phyloP scores from a whole-genome alignment of 2,113 vertebrate genomes.

The Chaetorhynchus papuensis region DNA sequence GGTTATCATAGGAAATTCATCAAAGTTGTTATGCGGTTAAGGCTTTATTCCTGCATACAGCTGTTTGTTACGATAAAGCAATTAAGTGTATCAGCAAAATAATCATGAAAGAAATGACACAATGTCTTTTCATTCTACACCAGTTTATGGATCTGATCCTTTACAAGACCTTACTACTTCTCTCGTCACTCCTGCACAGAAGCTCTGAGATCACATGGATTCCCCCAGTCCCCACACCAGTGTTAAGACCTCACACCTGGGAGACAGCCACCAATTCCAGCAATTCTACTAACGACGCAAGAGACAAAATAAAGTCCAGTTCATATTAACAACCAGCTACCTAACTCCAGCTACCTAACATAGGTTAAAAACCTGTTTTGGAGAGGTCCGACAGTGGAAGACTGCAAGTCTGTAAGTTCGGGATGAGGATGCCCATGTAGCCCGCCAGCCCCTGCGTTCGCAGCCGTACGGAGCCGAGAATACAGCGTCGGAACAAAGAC shows the following conservation, averaged over 20 bases:
- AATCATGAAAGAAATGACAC: not conserved
- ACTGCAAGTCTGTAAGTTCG: fast-evolving
- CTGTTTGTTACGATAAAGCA: not conserved
- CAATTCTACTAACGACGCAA: not conserved
- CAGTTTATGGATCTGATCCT: not conserved
- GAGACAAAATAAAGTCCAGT: not conserved
- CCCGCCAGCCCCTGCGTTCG: fast-evolving
- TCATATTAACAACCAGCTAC: fast-evolving
- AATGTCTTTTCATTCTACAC: not conserved
- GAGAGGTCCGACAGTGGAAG: not conserved
- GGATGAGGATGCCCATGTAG: fast-evolving
- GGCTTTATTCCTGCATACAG: not conserved
- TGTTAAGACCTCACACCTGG: not conserved
- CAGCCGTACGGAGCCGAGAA: not conserved
- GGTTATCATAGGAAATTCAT: not conserved
- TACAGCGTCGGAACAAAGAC: fast-evolving
- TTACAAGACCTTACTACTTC: not conserved
- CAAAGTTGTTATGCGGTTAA: fast-evolving
- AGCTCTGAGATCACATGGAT: not conserved
- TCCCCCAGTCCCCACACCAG: not conserved
- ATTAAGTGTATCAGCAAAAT: not conserved
- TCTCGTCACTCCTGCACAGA: not conserved
- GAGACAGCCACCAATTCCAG: not conserved
- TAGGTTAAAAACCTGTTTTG: not conserved
- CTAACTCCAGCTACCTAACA: not conserved